Conservation (phyloP, 2,113 vertebrate species). For the Oryzias melastigma region DNA sequence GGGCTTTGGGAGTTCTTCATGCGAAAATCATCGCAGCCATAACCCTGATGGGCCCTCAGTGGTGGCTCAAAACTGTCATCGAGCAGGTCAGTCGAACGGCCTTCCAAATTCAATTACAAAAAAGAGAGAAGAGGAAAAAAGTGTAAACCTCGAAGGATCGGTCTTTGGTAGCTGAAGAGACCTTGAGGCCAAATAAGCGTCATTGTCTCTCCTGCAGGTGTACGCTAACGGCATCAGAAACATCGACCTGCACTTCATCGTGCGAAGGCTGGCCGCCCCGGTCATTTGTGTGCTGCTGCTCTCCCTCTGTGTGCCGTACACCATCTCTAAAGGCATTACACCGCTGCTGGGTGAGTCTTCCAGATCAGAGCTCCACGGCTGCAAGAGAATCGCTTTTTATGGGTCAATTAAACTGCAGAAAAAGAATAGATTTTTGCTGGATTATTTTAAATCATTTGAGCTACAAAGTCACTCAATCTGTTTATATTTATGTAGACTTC, state of each 20-base stretch:
- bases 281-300: conserved; percentile 91
- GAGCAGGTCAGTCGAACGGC: conserved; percentile 82
- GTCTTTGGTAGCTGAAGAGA: not conserved
- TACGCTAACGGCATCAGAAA: conserved; percentile 97
- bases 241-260: conserved; percentile 94
- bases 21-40: conserved; percentile 98
- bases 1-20: conserved; percentile 97
- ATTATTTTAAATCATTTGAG: too few species aligned
- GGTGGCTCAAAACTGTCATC: conserved; percentile 97
- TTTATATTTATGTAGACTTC: too few species aligned
- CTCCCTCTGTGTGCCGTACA: conserved; percentile 90
- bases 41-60: conserved; percentile 97
- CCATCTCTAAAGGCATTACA: conserved; percentile 86
- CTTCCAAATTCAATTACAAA: not conserved
- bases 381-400: too few species aligned
- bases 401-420: too few species aligned
- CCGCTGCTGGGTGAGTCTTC: conserved; percentile 84
- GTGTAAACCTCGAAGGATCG: not conserved
- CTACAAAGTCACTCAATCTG: too few species aligned
- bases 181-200: not conserved
- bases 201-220: conserved; percentile 69
- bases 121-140: not conserved
- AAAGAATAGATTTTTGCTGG: too few species aligned
- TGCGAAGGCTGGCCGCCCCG: conserved; percentile 88
- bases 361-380: not conserved